Conservation (phyloP, 2,113 vertebrate genomes). For the Plecturocebus donacophilus region DNA sequence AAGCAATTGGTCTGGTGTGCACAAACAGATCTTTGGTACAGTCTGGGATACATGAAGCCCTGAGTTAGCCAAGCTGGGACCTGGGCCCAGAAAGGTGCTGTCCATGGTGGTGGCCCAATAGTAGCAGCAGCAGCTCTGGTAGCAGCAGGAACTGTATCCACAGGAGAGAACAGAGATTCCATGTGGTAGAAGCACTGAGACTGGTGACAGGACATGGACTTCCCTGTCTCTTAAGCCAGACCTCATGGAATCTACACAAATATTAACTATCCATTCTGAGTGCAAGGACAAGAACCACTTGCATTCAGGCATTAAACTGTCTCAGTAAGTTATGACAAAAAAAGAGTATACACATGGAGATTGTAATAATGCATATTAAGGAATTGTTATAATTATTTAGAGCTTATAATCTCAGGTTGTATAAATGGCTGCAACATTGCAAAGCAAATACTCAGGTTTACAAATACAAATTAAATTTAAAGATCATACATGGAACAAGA, state of each 20-base stretch:
- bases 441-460: background rate
- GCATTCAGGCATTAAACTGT: background rate
- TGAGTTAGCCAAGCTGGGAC: background rate
- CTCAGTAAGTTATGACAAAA: background rate
- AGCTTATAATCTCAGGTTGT: slow-evolving; percentile 3
- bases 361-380: background rate
- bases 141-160: background rate
- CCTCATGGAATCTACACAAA: background rate
- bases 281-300: background rate
- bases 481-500: background rate
- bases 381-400: background rate
- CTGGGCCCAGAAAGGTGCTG: background rate
- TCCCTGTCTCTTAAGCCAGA: background rate
- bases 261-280: background rate
- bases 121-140: background rate
- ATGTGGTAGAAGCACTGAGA: background rate
- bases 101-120: background rate
- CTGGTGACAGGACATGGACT: background rate
- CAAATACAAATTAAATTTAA: slow-evolving; percentile 18
- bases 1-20: background rate
- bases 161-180: background rate
- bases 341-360: background rate
- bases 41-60: background rate
- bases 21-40: background rate
- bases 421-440: background rate